Percentiles rank a stretch among this genome's conserved stretches.
phyloP scores from a whole-genome alignment of 2,113 vertebrate genomes.

The Notothenia coriiceps region DNA sequence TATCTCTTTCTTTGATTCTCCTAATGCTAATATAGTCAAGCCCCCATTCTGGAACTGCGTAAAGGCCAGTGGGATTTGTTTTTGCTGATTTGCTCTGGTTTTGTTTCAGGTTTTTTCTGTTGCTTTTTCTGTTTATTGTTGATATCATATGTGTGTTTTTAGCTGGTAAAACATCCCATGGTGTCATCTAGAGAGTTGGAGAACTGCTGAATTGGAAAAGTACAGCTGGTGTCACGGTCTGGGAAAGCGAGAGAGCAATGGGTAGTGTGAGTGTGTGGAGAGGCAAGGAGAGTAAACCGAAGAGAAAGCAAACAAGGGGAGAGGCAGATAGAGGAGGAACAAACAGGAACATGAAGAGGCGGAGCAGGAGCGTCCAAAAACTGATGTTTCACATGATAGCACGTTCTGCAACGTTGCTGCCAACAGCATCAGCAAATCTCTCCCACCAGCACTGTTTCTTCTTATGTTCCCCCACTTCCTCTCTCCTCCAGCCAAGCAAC shows the following conservation, averaged over 20 bases:
- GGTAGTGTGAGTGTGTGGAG: background rate
- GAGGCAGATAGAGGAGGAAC: constrained; percentile 17
- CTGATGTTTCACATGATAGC: constrained; percentile 55
- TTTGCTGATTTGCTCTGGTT: constrained; percentile 57
- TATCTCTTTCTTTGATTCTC: constrained; percentile 12
- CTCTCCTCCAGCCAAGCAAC: background rate
- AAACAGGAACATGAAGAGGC: constrained; percentile 30
- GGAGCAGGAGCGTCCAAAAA: constrained; percentile 22
- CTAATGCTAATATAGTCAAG: constrained; percentile 32
- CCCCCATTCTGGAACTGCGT: constrained; percentile 19
- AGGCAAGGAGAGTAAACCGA: background rate
- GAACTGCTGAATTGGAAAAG: constrained; percentile 70
- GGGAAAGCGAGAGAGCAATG: constrained; percentile 19
- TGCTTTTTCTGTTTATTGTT: background rate
- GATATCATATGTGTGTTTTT: constrained; percentile 52
- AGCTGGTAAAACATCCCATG: constrained; percentile 21
- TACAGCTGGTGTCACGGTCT: constrained; percentile 60
- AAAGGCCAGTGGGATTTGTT: constrained; percentile 36
- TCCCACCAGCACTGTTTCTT: background rate
- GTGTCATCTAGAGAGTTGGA: constrained; percentile 54
- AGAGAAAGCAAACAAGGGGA: constrained; percentile 19
- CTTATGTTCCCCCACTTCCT: no score
- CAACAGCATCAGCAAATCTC: constrained; percentile 41
- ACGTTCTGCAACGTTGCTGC: constrained; percentile 33
- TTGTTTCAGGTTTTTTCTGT: constrained; percentile 8